These are phyloP conservation scores for Cyprinodon diabolis DNA, from an alignment of 2,797 vertebrate genomes.

Conservation along the genomic window DNA sequence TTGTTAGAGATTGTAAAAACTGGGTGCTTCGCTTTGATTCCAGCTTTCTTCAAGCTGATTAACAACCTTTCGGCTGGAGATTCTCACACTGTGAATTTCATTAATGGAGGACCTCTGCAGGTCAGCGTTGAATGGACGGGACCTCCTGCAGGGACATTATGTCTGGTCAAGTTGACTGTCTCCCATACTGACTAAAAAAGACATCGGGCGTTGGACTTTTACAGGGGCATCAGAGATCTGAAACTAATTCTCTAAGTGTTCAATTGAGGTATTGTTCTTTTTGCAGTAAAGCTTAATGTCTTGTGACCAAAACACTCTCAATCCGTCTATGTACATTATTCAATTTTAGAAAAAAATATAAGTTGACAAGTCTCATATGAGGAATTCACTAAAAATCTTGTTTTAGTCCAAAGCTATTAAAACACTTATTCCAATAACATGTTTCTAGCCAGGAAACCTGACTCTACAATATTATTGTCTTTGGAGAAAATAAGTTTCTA, in stretches of 20 bases:
- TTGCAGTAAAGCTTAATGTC: constrained; percentile 31
- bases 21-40: constrained; percentile 52
- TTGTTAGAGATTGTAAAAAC: constrained; percentile 66
- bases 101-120: constrained; percentile 70
- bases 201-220: constrained; percentile 26
- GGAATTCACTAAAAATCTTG: constrained; percentile 44
- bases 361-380: constrained; percentile 63
- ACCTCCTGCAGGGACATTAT: constrained; percentile 73
- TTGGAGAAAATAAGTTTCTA: constrained; percentile 63
- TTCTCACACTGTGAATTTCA: constrained; percentile 56
- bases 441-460: constrained; percentile 38
- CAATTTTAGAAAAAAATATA: constrained; percentile 38
- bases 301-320: constrained; percentile 23
- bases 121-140: constrained; percentile 54
- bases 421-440: constrained; percentile 51
- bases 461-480: constrained; percentile 54
- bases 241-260: constrained; percentile 21
- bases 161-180: constrained; percentile 52
- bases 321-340: constrained; percentile 41
- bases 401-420: constrained; percentile 61
- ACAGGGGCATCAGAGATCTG: constrained; percentile 23
- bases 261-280: constrained; percentile 35
- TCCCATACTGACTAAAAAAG: constrained; percentile 54
- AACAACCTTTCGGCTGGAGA: constrained; percentile 50
- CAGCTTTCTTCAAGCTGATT: constrained; percentile 64